phyloP scores from a whole-genome alignment of 2,888 invertebrate genomes.

The Choristoneura rosaceana region DNA sequence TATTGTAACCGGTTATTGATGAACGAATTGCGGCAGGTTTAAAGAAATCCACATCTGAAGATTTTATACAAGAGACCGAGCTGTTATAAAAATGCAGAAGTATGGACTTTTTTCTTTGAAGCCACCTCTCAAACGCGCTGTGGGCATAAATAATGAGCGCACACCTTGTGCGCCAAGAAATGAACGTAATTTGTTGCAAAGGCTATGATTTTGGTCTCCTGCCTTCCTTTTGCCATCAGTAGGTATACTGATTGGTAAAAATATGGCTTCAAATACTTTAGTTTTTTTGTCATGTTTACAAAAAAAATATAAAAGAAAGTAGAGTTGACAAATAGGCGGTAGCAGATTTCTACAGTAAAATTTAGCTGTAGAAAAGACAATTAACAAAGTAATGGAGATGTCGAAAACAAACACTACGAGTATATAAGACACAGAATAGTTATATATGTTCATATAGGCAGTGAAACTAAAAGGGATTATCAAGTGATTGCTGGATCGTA shows the following conservation, averaged over 20 bases:
- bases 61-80: background rate
- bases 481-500: slow-evolving; percentile 8
- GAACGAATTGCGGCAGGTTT: background rate
- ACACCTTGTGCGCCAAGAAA: background rate
- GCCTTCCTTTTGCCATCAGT: background rate
- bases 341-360: too few species aligned
- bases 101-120: background rate
- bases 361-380: too few species aligned
- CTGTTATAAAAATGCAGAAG: background rate
- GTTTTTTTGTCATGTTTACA: too few species aligned
- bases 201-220: background rate
- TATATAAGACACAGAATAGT: too few species aligned
- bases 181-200: background rate
- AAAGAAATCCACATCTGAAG: background rate
- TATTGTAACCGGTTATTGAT: background rate
- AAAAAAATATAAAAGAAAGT: too few species aligned
- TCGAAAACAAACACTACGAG: too few species aligned
- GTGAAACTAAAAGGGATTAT: slow-evolving; percentile 9
- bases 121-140: background rate
- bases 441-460: background rate
- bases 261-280: too few species aligned
- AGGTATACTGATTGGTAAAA: too few species aligned
- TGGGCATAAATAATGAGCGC: background rate
- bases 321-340: too few species aligned
- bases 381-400: too few species aligned